phyloP scores from a whole-genome alignment of 1,140 invertebrate species.

The Acromyrmex charruanus region DNA sequence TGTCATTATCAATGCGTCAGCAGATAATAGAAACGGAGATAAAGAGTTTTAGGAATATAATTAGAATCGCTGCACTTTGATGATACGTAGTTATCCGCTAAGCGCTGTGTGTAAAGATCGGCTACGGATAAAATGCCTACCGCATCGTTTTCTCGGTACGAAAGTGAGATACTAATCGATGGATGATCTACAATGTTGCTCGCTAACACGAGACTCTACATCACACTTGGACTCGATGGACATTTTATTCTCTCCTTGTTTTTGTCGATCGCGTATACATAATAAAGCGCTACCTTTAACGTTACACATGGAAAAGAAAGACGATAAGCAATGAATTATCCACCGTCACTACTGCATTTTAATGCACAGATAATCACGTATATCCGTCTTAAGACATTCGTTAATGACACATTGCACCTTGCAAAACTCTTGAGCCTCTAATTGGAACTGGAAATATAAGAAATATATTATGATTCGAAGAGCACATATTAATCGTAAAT shows the following conservation, averaged over 20 bases:
- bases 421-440: conserved; percentile 2
- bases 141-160: conserved; percentile 56
- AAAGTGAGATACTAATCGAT: conserved; percentile 54
- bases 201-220: conserved; percentile 13
- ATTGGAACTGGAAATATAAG: conserved; percentile 31
- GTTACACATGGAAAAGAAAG: conserved; percentile 39
- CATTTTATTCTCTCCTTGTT: conserved; percentile 54
- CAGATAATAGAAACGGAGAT: conserved; percentile 46
- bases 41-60: conserved; percentile 58
- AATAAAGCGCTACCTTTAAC: conserved; percentile 53
- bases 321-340: conserved; percentile 54
- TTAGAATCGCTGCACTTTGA: conserved; percentile 58
- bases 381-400: conserved; percentile 25
- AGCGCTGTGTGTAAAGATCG: conserved; percentile 52
- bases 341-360: conserved; percentile 48
- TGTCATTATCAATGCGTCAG: conserved; percentile 50
- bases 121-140: conserved; percentile 27
- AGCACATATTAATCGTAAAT: neutral
- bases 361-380: conserved; percentile 49
- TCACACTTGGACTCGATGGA: conserved; percentile 28
- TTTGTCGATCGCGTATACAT: conserved; percentile 47
- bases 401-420: conserved; percentile 35
- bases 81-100: conserved; percentile 11
- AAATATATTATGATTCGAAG: neutral
- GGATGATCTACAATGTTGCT: conserved; percentile 57